Evolutionary conservation across 1,140 invertebrate genomes (phyloP).

Genomic region (Stenopsyche tienmushanensis): DNA sequence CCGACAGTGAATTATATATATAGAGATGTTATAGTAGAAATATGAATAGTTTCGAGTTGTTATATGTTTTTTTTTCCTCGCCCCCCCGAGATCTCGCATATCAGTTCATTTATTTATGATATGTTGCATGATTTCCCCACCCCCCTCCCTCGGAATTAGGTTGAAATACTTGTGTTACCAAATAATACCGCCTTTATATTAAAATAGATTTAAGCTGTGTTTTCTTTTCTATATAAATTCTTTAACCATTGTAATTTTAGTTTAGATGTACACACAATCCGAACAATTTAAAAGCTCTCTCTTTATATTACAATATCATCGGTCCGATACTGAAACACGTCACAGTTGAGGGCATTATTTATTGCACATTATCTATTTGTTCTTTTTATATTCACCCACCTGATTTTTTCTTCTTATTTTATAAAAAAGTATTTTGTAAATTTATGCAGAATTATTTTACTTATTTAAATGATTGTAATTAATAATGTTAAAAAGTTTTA

Average conservation of each 20-base stretch:
- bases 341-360: slow-evolving; percentile 38
- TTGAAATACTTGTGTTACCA: slow-evolving; percentile 40
- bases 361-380: slow-evolving; percentile 25
- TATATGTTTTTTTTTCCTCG: too few relatives aligned
- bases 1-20: too few relatives aligned
- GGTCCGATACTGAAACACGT: slow-evolving; percentile 19
- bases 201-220: slow-evolving; percentile 19
- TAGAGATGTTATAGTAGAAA: too few relatives aligned
- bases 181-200: slow-evolving; percentile 42
- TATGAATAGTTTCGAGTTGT: too few relatives aligned
- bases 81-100: too few relatives aligned
- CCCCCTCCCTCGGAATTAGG: slow-evolving; percentile 21
- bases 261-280: slow-evolving; percentile 24
- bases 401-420: neutral
- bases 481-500: neutral
- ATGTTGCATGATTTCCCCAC: neutral
- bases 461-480: neutral
- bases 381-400: neutral
- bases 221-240: slow-evolving; percentile 22
- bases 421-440: neutral
- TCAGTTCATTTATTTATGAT: too few relatives aligned
- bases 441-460: neutral
- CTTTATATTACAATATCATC: slow-evolving; percentile 21
- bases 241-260: slow-evolving; percentile 18
- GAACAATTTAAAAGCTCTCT: slow-evolving; percentile 40